phyloP scores from a whole-genome alignment of 1,140 invertebrate species.

The Meteorus sp. region DNA sequence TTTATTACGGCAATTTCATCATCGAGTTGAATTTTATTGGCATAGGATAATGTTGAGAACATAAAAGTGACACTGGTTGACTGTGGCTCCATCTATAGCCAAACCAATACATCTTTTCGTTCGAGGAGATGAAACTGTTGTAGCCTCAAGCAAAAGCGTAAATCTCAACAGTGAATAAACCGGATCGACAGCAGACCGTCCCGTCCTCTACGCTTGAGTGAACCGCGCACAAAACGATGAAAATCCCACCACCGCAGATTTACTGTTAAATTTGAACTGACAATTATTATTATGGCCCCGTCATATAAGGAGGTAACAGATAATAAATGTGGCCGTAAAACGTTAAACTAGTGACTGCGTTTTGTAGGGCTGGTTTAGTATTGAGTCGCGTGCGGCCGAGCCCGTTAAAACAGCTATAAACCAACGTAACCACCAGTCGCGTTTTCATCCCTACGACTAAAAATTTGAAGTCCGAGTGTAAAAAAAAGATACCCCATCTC shows the following conservation, averaged over 20 bases:
- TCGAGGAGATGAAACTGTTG: too few species aligned
- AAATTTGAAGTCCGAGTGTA: constrained; percentile 32
- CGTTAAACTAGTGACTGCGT: constrained; percentile 57
- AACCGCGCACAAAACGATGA: constrained; percentile 34
- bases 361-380: constrained; percentile 58
- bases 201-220: constrained; percentile 14
- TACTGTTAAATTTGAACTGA: constrained; percentile 58
- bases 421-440: constrained; percentile 51
- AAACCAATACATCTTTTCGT: constrained; percentile 22
- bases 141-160: constrained; percentile 32
- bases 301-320: constrained; percentile 60
- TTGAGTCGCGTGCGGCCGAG: constrained; percentile 57
- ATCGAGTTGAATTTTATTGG: background rate
- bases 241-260: constrained; percentile 50
- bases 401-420: constrained; percentile 60
- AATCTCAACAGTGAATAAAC: constrained; percentile 35
- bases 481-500: constrained; percentile 26
- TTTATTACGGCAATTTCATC: background rate
- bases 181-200: constrained; percentile 47
- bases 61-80: too few species aligned
- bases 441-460: constrained; percentile 32
- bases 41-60: constrained; percentile 21
- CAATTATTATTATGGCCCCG: constrained; percentile 59
- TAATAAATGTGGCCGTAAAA: constrained; percentile 60
- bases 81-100: constrained; percentile 43